phyloP scores from a whole-genome alignment of 2,888 invertebrate species.

The Drosophila suboccidentalis region DNA sequence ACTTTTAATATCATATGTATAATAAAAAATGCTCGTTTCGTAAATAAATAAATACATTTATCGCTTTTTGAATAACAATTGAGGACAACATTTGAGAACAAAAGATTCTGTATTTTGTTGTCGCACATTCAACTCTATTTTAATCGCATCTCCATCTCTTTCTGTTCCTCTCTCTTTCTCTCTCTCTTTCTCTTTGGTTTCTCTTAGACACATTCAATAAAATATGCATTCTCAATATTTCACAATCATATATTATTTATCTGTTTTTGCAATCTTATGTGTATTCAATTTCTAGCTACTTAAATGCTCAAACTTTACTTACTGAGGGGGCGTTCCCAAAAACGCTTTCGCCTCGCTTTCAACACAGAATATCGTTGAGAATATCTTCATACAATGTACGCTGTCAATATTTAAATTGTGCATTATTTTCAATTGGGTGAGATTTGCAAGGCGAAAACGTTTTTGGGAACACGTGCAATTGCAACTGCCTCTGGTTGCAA shows the following conservation, averaged over 20 bases:
- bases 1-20: slow-evolving; percentile 36
- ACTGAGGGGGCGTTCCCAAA: slow-evolving; percentile 14
- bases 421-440: background rate
- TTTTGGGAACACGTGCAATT: slow-evolving; percentile 21
- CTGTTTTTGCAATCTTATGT: slow-evolving; percentile 40
- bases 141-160: slow-evolving; percentile 1
- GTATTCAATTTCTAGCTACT: slow-evolving; percentile 57
- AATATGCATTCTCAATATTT: slow-evolving; percentile 69
- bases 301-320: slow-evolving; percentile 48
- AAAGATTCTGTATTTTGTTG: slow-evolving; percentile 76
- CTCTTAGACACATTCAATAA: slow-evolving; percentile 73
- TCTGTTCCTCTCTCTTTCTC: background rate
- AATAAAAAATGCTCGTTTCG: slow-evolving; percentile 57
- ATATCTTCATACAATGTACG: background rate
- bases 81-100: slow-evolving; percentile 79
- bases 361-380: background rate
- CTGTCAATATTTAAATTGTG: background rate
- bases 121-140: slow-evolving; percentile 52
- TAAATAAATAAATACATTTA: slow-evolving; percentile 76
- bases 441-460: slow-evolving; percentile 15
- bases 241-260: slow-evolving; percentile 55
- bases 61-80: slow-evolving; percentile 63
- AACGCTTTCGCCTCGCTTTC: slow-evolving; percentile 20
- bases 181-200: slow-evolving; percentile 7
- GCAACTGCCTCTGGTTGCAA: slow-evolving; percentile 9